A percentile compares a stretch with the other conserved stretches of the same genome.
phyloP scores from a whole-genome alignment of 2,888 invertebrate genomes.

The Agrochola lychnidis region DNA sequence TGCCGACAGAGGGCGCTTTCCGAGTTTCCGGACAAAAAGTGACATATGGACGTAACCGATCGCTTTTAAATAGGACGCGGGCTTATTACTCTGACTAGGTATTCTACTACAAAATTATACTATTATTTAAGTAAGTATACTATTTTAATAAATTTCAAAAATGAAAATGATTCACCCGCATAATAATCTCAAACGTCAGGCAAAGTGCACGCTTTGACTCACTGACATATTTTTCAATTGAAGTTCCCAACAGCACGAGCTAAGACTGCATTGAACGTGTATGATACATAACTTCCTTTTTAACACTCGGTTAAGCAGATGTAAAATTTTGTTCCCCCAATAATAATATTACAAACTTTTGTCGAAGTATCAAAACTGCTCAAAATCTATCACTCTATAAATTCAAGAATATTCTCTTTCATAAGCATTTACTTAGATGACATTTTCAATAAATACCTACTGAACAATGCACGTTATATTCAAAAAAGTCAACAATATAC shows the following conservation, averaged over 20 bases:
- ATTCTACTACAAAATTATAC: neutral
- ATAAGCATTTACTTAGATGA: neutral
- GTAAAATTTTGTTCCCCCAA: conserved; percentile 7
- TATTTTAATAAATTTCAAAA: no score
- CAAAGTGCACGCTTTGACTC: neutral
- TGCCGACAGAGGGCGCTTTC: no score
- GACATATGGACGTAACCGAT: no score
- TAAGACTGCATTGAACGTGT: conserved; percentile 83
- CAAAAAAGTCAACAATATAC: neutral
- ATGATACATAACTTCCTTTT: conserved; percentile 72
- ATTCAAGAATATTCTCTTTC: neutral
- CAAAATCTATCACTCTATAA: neutral
- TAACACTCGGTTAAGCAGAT: conserved; percentile 12
- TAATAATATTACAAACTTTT: neutral
- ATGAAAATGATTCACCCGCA: neutral
- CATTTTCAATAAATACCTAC: neutral
- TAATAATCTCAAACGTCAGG: neutral
- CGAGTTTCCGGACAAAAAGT: no score
- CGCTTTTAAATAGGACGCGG: no score
- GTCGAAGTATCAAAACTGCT: conserved; percentile 5
- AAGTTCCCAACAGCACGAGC: conserved; percentile 69
- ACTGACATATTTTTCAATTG: conserved; percentile 18
- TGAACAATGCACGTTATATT: neutral
- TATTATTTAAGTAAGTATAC: no score
- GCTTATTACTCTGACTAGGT: neutral